A percentile compares a stretch with the other conserved stretches of the same genome.
Conservation (phyloP, 2,113 vertebrate species). For the Sinocyclocheilus rhinocerous region DNA sequence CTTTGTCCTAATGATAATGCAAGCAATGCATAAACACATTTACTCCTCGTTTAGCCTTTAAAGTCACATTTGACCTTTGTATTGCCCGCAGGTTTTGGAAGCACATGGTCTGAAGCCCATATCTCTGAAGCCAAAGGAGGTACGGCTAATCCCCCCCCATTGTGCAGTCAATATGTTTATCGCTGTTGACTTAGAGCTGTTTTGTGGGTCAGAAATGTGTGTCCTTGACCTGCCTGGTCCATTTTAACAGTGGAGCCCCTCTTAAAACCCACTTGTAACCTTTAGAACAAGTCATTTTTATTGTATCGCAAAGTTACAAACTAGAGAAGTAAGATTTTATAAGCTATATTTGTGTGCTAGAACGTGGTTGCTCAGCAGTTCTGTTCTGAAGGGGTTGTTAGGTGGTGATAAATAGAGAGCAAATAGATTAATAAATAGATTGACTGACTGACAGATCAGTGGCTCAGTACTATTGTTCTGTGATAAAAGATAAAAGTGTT, state of each 20-base stretch:
- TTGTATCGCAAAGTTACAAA: neutral
- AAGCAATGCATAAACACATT: conserved; percentile 31
- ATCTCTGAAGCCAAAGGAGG: conserved; percentile 94
- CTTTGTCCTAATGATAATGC: neutral
- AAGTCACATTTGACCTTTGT: conserved; percentile 61
- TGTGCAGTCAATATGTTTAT: conserved; percentile 39
- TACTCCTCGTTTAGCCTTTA: conserved; percentile 45
- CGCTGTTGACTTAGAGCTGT: conserved; percentile 36
- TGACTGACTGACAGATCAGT: too few relatives aligned
- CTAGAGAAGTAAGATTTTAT: neutral
- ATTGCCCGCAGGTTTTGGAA: conserved; percentile 84
- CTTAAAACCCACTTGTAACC: neutral
- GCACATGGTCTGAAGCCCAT: conserved; percentile 94
- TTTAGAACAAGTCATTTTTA: neutral
- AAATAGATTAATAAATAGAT: too few relatives aligned
- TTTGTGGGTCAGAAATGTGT: conserved; percentile 6
- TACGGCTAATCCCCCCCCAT: conserved; percentile 66
- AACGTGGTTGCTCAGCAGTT: neutral
- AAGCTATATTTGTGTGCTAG: too few relatives aligned
- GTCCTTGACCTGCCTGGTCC: conserved; percentile 31
- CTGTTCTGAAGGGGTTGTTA: neutral
- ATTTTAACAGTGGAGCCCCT: neutral
- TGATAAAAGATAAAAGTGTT: neutral
- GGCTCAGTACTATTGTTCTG: neutral
- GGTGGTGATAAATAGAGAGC: too few relatives aligned